These are phyloP conservation scores for Rotaria magnacalcarata DNA, from an alignment of 2,888 invertebrate genomes.

Conservation along the genomic window DNA sequence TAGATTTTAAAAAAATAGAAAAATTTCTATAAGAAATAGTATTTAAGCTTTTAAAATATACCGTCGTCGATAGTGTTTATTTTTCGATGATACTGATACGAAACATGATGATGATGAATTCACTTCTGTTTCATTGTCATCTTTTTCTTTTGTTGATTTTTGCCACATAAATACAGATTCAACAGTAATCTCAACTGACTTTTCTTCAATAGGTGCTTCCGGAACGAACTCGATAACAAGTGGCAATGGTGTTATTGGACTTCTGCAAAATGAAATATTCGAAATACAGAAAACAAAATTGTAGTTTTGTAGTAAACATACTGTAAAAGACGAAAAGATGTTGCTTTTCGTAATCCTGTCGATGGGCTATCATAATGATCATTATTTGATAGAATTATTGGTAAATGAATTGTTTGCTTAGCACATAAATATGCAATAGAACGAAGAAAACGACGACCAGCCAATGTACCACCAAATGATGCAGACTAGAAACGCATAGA, in stretches of 20 bases:
- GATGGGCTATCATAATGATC: conserved; percentile 28
- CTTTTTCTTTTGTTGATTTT: neutral
- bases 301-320: neutral
- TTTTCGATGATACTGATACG: neutral
- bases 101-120: neutral
- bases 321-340: neutral
- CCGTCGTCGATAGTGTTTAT: neutral
- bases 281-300: neutral
- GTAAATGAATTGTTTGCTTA: conserved; percentile 7
- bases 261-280: neutral
- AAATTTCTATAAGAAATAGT: neutral
- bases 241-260: neutral
- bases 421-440: conserved; percentile 19
- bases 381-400: neutral
- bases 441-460: conserved; percentile 15
- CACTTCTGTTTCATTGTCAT: neutral
- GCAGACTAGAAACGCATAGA: neutral
- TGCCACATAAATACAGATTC: conserved; percentile 14
- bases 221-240: neutral
- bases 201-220: neutral
- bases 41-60: neutral
- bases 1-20: neutral
- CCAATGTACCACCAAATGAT: conserved; percentile 2
- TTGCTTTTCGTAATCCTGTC: conserved; percentile 17
- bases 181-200: neutral